These are phyloP conservation scores for Ginglymostoma cirratum DNA, from an alignment of 2,113 vertebrate genomes.

Conservation along the genomic window DNA sequence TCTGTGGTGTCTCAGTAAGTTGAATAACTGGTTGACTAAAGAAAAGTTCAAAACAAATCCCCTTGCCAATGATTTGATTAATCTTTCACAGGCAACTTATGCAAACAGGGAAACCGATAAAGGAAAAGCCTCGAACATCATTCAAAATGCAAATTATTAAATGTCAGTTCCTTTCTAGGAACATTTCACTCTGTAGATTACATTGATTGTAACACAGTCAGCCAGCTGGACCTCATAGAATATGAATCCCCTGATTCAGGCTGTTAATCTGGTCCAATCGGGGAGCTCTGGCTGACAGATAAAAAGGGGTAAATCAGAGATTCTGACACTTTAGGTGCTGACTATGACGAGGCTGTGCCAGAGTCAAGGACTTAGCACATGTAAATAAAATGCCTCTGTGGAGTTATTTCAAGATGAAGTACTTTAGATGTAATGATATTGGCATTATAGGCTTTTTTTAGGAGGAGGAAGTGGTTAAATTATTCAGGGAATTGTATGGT, in stretches of 20 bases:
- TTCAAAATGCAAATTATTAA: conserved; percentile 67
- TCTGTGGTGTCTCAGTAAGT: not conserved
- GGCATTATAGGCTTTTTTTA: conserved; percentile 46
- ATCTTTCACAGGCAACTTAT: conserved; percentile 13
- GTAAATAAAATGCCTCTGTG: too few species aligned
- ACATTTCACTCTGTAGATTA: conserved; percentile 72
- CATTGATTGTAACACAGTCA: too few species aligned
- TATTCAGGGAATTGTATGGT: not conserved
- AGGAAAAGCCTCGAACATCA: conserved; percentile 66
- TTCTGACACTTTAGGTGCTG: too few species aligned
- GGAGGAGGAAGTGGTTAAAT: not conserved
- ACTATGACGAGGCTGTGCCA: too few species aligned
- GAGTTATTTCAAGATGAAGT: too few species aligned
- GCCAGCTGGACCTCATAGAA: too few species aligned
- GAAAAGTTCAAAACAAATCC: conserved; percentile 1
- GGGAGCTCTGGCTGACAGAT: too few species aligned
- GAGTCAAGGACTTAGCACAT: too few species aligned
- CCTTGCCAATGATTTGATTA: not conserved
- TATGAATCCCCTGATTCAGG: too few species aligned
- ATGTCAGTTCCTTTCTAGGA: conserved; percentile 69
- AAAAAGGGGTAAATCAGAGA: too few species aligned
- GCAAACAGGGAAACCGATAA: conserved; percentile 53
- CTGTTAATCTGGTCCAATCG: too few species aligned
- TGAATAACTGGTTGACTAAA: not conserved
- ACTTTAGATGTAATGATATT: conserved; percentile 43